Evolutionary conservation across 1,140 invertebrate genomes (phyloP).

Genomic region (Formica selysi): DNA sequence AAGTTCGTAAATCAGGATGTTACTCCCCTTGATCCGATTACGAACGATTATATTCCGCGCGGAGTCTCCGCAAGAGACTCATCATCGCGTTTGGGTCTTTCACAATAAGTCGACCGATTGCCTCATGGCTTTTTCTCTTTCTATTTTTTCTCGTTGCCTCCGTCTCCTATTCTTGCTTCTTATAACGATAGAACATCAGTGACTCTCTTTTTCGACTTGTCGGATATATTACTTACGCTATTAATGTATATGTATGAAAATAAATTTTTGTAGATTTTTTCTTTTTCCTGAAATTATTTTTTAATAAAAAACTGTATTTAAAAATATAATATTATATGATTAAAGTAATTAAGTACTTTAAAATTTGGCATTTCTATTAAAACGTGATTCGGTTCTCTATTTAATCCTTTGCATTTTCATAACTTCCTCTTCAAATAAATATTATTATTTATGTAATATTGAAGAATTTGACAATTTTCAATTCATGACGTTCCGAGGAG

Average conservation of each 20-base stretch:
- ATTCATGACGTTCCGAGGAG: not conserved
- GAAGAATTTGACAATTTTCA: slow-evolving; percentile 2
- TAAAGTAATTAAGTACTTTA: not conserved
- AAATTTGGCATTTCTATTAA: slow-evolving; percentile 16
- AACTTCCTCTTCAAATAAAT: not conserved
- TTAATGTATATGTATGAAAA: not conserved
- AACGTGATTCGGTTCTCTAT: not conserved
- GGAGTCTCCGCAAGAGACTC: slow-evolving; percentile 32
- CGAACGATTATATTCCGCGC: slow-evolving; percentile 59
- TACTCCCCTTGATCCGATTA: slow-evolving; percentile 71
- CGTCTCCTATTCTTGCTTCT: not conserved
- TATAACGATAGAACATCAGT: not conserved
- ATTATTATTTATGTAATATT: not conserved
- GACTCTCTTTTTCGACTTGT: not conserved
- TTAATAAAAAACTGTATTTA: not conserved
- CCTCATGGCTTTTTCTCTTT: slow-evolving; percentile 3
- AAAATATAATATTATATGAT: not conserved
- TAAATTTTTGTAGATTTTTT: not conserved
- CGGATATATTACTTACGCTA: slow-evolving; percentile 7
- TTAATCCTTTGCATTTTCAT: not conserved
- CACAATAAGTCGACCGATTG: slow-evolving; percentile 26
- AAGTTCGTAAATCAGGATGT: slow-evolving; percentile 71
- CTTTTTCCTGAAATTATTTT: not conserved
- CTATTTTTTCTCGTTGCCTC: slow-evolving; percentile 16
- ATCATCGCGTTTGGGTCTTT: slow-evolving; percentile 21